Base-by-base conservation (phyloP, 2,888 invertebrate genomes). In the Catotricha subobsoleta region DNA sequence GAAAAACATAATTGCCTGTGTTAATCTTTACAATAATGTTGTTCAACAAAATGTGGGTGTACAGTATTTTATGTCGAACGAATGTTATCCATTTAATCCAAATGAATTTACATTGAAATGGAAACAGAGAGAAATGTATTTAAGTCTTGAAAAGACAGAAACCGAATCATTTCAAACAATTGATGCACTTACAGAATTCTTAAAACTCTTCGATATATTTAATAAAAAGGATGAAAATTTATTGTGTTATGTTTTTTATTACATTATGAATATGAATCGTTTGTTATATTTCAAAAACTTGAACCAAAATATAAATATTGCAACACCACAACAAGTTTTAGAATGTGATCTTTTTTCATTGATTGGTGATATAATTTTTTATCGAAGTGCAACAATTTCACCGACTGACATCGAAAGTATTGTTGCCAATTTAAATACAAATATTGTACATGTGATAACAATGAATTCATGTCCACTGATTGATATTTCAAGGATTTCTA, bases 361-460 rank as follows among this genome's bases (percentile, higher is more conserved):
- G 42, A 71, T 77, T 47, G 75, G 76, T 2, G 70, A 71, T 49
- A 64, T 80, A 52, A 69, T 82, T 44, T 80, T 79, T 50, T 70
- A 74, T 44, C 68, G 73, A 21, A 34, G 21, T 34, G 3, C 21
- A 49, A 68, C 75, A 43, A 61, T 77, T 41, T 72, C 77, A 3
- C 76, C 80, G 0, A 64, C 72, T 2, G 70, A 73, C 51, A 70
- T 83, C 43, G 82, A 82, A 53, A 62, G 67, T 1, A 68, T 77
- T 50, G 79, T 80, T 44, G 67, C 68, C 25, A 74, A 74, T 48
- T 57, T 82, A 15, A 77, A 79, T 54, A 68, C 82, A 2, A 80
- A 82, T 65, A 66, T 81, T 40, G 71, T 79, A 38, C 78, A 81
- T 49, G 77, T 78, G 48, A 69, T 82, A 10, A 71, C 79, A 3